Base-by-base conservation (phyloP, 64 coral and sea anemone species). In the Montipora foliosa region DNA sequence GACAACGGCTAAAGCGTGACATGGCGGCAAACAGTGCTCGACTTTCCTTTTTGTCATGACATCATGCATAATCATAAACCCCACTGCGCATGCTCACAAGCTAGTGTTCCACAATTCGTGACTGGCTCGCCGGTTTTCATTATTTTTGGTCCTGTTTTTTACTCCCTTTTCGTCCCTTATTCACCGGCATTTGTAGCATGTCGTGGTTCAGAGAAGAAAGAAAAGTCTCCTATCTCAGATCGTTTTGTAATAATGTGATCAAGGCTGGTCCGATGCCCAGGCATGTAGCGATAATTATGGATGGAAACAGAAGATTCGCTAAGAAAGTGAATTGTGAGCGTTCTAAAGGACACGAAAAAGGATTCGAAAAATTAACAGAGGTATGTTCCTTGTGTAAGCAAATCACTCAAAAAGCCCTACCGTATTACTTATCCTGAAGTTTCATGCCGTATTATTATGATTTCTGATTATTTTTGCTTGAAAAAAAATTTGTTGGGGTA, bases 201-300 rank as follows among this genome's bases (percentile, higher is more conserved):
- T 93, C 88, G 5, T 95, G 89, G 97, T 95, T 94, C 59, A 96
- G 91, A 69, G 91, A 98, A 48, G 91, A 90, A 24, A 80, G 73
- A 53, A 94, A 96, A 70, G 94, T 44, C 44, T 96, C 89, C 5
- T 94, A 87, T 7, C 47, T 99, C 19, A 83, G 95, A 81, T 88
- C 93, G 25, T 96, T 99, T 74, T 99, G 95, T 83, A 95, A 93
- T 85, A 99, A 94, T 91, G 98, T 99, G 49, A 83, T 99, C 44
- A 99, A 99, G 91, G 72, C 81, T 52, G 98, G 98, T 8, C 88
- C 87, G 75, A 87, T 99, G 44, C 98, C 98, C 22, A 91, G 91
- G 74, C 98, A 99, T 53, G 98, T 99, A 0, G 98, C 98, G 2
- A 95, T 99, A 62, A 99, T 99, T 9, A 99, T 99, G 98, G 98